phyloP scores from a whole-genome alignment of 2,797 vertebrate genomes.

The Cossypha caffra region DNA sequence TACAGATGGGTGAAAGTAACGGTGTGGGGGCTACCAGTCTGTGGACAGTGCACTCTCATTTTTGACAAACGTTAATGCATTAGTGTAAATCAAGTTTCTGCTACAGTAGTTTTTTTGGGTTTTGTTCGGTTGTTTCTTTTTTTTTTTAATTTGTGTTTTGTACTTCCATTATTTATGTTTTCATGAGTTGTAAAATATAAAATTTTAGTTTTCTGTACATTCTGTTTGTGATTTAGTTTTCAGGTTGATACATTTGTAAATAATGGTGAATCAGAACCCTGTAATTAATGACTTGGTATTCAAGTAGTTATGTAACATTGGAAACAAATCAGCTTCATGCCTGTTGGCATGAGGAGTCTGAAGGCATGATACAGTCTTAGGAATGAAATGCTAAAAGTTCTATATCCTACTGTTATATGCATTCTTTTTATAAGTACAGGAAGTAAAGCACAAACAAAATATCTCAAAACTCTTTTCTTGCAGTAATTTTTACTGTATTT shows the following conservation, averaged over 20 bases:
- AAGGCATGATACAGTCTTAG: not conserved
- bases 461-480: slow-evolving; percentile 56
- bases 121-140: not conserved
- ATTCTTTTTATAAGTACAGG: not conserved
- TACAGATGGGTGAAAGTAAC: not conserved
- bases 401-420: not conserved
- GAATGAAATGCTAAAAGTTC: not conserved
- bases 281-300: slow-evolving; percentile 41
- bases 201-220: slow-evolving; percentile 56
- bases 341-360: not conserved
- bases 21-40: not conserved
- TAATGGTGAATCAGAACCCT: slow-evolving; percentile 45
- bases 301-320: not conserved
- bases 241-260: slow-evolving; percentile 64
- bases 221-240: slow-evolving; percentile 53
- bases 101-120: not conserved
- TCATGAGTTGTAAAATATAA: slow-evolving; percentile 67
- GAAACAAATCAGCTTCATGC: not conserved
- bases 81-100: slow-evolving; percentile 20
- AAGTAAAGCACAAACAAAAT: slow-evolving; percentile 56
- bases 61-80: not conserved
- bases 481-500: slow-evolving; percentile 74
- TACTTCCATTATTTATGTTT: slow-evolving; percentile 61
- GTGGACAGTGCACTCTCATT: not conserved
- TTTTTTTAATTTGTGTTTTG: not conserved